Evolutionary conservation across 2,888 invertebrate species (phyloP).

Genomic region (Campoletis raptor): DNA sequence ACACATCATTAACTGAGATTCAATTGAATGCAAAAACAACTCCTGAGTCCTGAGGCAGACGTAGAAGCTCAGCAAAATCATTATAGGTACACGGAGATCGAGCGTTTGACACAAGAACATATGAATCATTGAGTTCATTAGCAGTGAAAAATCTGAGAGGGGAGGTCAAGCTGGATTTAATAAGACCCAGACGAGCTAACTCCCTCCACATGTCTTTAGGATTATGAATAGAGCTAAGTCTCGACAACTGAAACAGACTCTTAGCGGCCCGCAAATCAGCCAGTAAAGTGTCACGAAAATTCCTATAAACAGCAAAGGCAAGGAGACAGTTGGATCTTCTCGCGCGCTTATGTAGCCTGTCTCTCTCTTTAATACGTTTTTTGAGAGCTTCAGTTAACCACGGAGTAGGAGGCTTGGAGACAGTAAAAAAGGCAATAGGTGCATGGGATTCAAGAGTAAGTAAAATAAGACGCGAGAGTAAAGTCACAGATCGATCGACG

Average conservation of each 20-base stretch:
- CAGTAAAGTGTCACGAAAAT: neutral
- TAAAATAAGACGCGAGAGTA: neutral
- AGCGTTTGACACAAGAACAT: neutral
- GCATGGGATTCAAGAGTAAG: neutral
- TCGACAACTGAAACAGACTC: neutral
- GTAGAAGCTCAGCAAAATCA: neutral
- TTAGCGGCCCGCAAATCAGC: neutral
- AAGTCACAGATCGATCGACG: too few relatives aligned
- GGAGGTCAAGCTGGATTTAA: neutral
- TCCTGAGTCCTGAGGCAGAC: too few relatives aligned
- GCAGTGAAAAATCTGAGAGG: neutral
- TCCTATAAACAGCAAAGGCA: neutral
- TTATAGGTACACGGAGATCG: too few relatives aligned
- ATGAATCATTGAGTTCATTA: neutral
- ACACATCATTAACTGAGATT: too few relatives aligned
- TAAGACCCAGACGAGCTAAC: neutral
- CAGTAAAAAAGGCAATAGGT: neutral
- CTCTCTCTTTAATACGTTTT: neutral
- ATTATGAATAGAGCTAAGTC: neutral
- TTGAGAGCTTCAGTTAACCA: constrained; percentile 10
- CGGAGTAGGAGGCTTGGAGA: neutral
- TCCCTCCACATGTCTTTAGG: neutral
- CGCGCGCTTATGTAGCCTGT: neutral
- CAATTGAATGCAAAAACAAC: neutral
- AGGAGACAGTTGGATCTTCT: neutral